Percentiles rank a stretch among this genome's conserved stretches.
Evolutionary conservation across 2,888 invertebrate species (phyloP).

Genomic region (Andrena praecox): DNA sequence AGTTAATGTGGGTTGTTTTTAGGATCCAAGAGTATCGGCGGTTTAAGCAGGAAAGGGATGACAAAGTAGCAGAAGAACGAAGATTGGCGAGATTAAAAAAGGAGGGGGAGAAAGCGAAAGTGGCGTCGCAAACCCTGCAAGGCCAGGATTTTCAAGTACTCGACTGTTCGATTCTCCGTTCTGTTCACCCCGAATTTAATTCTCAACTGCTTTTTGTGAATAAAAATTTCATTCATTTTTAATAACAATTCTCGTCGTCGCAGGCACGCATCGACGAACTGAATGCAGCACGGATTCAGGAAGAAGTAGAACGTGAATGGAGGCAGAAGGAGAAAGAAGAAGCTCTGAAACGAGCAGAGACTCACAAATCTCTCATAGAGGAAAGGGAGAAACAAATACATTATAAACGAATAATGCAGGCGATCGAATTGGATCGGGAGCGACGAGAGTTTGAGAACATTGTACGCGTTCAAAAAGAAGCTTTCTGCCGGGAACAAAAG

Average conservation of each 20-base stretch:
- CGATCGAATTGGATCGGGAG: constrained; percentile 89
- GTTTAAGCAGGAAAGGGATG: constrained; percentile 88
- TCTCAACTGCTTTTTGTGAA: neutral
- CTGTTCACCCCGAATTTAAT: neutral
- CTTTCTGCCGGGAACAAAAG: constrained; percentile 86
- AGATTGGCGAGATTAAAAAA: constrained; percentile 87
- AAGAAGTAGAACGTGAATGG: constrained; percentile 90
- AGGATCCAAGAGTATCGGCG: constrained; percentile 88
- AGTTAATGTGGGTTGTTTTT: neutral
- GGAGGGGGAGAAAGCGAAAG: constrained; percentile 86
- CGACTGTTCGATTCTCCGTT: neutral
- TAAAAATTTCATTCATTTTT: neutral
- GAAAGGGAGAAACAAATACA: constrained; percentile 87
- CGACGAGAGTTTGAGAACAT: constrained; percentile 88
- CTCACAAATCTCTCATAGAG: constrained; percentile 86
- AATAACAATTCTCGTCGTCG: too few relatives aligned
- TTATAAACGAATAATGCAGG: constrained; percentile 88
- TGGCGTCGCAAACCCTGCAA: constrained; percentile 75
- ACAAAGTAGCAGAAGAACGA: constrained; percentile 86
- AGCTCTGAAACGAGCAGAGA: constrained; percentile 87
- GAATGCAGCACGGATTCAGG: constrained; percentile 86
- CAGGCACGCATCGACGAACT: constrained; percentile 84
- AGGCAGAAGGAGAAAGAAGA: constrained; percentile 88
- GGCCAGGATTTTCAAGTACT: constrained; percentile 74
- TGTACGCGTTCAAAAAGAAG: constrained; percentile 86